phyloP scores from a whole-genome alignment of 1,140 invertebrate genomes.

The Vanessa tameamea region DNA sequence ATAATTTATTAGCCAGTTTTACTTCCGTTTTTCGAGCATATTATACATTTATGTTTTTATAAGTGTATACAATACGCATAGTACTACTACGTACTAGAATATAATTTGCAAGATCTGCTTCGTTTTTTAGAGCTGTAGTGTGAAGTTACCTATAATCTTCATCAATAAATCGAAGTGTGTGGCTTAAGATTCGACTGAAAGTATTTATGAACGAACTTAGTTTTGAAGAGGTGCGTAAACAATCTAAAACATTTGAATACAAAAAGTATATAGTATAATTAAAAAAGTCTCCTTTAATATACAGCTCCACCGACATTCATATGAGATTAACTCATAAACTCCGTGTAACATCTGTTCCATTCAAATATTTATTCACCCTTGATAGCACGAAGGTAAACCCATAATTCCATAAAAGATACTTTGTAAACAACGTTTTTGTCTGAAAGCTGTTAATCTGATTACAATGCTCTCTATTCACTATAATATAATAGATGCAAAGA shows the following conservation, averaged over 20 bases:
- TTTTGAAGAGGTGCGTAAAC: too few species aligned
- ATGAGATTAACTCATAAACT: conserved; percentile 7
- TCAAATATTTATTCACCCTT: conserved; percentile 29
- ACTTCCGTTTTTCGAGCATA: too few species aligned
- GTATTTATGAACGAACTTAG: too few species aligned
- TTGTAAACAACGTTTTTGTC: conserved; percentile 37
- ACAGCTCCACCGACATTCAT: not conserved
- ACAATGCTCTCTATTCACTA: conserved; percentile 31
- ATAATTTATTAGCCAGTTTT: too few species aligned
- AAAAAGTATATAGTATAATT: not conserved
- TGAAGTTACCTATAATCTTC: too few species aligned
- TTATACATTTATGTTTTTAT: too few species aligned
- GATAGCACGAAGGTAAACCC: conserved; percentile 14
- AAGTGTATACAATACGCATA: too few species aligned
- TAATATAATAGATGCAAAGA: conserved; percentile 6
- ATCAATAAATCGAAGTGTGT: too few species aligned
- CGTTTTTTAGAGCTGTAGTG: too few species aligned
- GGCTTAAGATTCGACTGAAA: too few species aligned
- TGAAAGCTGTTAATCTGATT: conserved; percentile 45
- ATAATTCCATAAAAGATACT: conserved; percentile 25
- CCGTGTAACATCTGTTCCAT: conserved; percentile 11
- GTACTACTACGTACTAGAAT: too few species aligned
- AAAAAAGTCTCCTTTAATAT: not conserved
- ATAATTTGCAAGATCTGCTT: too few species aligned
- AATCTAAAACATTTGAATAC: not conserved